These are phyloP conservation scores for Fragum sueziense DNA, from an alignment of 2,888 invertebrate species.

Conservation along the genomic window DNA sequence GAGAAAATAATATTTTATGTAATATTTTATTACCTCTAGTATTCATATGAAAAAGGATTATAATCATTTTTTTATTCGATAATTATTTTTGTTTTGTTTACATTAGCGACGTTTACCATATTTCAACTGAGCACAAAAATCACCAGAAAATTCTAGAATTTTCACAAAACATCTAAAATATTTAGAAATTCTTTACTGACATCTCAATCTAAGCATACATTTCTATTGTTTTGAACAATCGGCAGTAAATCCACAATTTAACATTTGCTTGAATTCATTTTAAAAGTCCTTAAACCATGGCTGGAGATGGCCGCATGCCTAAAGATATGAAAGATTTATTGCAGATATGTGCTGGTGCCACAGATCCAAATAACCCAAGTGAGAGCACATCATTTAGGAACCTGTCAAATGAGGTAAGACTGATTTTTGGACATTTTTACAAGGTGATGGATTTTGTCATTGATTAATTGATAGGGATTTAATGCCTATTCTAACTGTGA, in stretches of 20 bases:
- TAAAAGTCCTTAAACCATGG: not conserved
- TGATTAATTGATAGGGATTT: too few relatives aligned
- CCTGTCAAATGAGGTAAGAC: constrained; percentile 65
- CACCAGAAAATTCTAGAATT: not conserved
- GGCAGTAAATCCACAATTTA: too few relatives aligned
- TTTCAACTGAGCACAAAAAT: not conserved
- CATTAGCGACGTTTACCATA: not conserved
- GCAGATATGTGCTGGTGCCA: constrained; percentile 64
- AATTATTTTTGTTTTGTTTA: not conserved
- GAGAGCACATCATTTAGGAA: constrained; percentile 36
- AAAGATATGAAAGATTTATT: constrained; percentile 68
- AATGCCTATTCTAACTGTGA: too few relatives aligned
- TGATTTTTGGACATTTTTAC: not conserved
- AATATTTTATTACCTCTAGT: too few relatives aligned
- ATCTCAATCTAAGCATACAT: too few relatives aligned
- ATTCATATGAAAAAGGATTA: too few relatives aligned
- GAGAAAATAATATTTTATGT: too few relatives aligned
- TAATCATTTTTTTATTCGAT: too few relatives aligned
- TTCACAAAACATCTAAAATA: not conserved
- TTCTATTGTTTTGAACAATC: too few relatives aligned
- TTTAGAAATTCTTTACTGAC: not conserved
- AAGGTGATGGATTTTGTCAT: too few relatives aligned
- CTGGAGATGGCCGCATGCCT: constrained; percentile 45
- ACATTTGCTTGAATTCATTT: too few relatives aligned
- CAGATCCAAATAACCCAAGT: constrained; percentile 54